Percentiles rank a stretch among this genome's conserved stretches.
Evolutionary conservation across 2,797 vertebrate species (phyloP).

Genomic region (Pipistrellus nathusii): DNA sequence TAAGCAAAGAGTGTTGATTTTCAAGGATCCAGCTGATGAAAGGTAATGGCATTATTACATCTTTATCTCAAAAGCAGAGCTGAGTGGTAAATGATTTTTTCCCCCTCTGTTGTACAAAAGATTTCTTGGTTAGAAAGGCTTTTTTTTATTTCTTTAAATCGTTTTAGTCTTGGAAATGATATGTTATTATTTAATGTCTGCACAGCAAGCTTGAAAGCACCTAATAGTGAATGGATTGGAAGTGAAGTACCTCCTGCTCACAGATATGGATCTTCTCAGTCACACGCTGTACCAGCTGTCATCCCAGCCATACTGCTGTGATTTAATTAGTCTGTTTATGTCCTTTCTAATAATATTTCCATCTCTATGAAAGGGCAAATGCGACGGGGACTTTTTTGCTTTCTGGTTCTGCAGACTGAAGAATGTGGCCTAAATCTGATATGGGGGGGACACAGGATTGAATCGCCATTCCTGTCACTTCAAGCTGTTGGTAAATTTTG

Average conservation of each 20-base stretch:
- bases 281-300: slow-evolving; percentile 99
- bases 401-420: slow-evolving; percentile 90
- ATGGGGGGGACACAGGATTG: slow-evolving; percentile 88
- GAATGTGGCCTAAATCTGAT: slow-evolving; percentile 96
- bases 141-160: slow-evolving; percentile 88
- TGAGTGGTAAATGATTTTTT: slow-evolving; percentile 89
- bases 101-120: slow-evolving; percentile 84
- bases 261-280: slow-evolving; percentile 99
- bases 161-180: slow-evolving; percentile 91
- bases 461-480: slow-evolving; percentile 90
- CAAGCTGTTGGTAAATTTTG: slow-evolving; percentile 92
- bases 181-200: slow-evolving; percentile 93
- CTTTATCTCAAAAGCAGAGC: slow-evolving; percentile 91
- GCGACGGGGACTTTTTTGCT: slow-evolving; percentile 93
- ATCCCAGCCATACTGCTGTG: slow-evolving; percentile 99
- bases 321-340: slow-evolving; percentile 99
- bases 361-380: slow-evolving; percentile 99
- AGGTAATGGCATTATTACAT: slow-evolving; percentile 93
- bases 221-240: slow-evolving; percentile 93
- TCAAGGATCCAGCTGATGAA: slow-evolving; percentile 93
- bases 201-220: slow-evolving; percentile 92
- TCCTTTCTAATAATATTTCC: slow-evolving; percentile 99
- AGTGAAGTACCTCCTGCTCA: slow-evolving; percentile 94
- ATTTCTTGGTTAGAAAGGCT: slow-evolving; percentile 86
- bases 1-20: slow-evolving; percentile 93